Conservation (phyloP, 2,113 vertebrate species). For the Nibea albiflora region DNA sequence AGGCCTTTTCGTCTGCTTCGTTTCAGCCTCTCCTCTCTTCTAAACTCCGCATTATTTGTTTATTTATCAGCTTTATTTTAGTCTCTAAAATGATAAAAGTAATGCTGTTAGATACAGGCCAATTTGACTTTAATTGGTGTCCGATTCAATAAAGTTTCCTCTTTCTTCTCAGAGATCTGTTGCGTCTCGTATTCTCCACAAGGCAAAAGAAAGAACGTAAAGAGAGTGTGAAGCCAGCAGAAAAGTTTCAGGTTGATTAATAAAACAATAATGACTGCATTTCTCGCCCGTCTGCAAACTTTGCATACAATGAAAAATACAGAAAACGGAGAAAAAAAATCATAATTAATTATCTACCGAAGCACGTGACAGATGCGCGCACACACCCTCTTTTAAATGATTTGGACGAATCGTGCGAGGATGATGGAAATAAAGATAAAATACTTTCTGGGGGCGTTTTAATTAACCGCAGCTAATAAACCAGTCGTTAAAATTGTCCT, state of each 20-base stretch:
- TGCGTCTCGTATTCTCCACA: not conserved
- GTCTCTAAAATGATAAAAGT: constrained; percentile 21
- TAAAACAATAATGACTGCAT: not conserved
- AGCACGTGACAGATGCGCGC: not conserved
- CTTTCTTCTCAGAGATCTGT: constrained; percentile 27
- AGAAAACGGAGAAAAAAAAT: not conserved
- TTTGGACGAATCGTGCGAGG: not conserved
- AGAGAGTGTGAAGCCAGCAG: not conserved
- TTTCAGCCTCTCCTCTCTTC: not conserved
- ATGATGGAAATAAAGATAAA: constrained; percentile 13
- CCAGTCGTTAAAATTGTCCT: constrained; percentile 19
- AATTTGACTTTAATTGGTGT: constrained; percentile 17
- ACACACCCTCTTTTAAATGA: not conserved
- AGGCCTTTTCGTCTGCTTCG: constrained; percentile 18
- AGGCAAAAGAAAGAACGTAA: not conserved
- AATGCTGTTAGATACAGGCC: not conserved
- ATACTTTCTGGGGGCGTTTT: constrained; percentile 1
- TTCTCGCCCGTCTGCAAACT: not conserved
- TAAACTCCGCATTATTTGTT: not conserved
- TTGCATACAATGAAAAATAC: not conserved
- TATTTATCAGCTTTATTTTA: constrained; percentile 35
- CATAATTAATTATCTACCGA: not conserved
- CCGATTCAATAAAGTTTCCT: constrained; percentile 8
- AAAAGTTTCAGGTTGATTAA: not conserved
- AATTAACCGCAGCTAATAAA: constrained; percentile 35